These are phyloP conservation scores for Latrodectus geometricus DNA, from an alignment of 1,140 invertebrate species.

Conservation along the genomic window DNA sequence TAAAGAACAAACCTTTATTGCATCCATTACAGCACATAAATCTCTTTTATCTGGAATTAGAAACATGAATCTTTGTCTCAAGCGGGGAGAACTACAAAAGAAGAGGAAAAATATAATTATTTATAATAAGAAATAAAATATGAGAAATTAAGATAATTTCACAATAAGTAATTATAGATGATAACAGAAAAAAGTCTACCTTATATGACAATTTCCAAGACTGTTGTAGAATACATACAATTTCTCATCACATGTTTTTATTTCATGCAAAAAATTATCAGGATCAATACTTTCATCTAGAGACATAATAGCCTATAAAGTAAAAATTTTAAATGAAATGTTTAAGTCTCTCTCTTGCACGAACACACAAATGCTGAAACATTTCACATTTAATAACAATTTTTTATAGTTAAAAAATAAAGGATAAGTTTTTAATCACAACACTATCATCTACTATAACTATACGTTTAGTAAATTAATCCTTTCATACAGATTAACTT, in stretches of 20 bases:
- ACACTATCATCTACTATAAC: no score
- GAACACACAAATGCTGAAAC: no score
- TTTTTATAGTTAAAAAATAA: no score
- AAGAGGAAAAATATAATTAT: background rate
- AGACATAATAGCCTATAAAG: constrained; percentile 35
- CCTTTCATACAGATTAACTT: no score
- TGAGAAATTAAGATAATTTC: background rate
- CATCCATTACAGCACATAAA: constrained; percentile 82
- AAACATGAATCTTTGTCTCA: constrained; percentile 88
- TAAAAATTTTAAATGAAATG: background rate
- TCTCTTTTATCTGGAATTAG: constrained; percentile 78
- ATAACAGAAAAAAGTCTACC: constrained; percentile 13
- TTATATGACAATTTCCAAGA: constrained; percentile 45
- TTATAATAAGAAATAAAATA: background rate
- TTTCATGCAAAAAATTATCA: constrained; percentile 33
- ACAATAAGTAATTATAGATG: background rate
- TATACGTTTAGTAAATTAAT: no score
- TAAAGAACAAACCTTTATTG: constrained; percentile 74
- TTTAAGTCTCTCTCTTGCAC: no score
- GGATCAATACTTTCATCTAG: constrained; percentile 32
- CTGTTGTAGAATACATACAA: background rate
- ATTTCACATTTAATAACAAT: no score
- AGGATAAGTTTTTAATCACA: no score
- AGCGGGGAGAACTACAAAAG: constrained; percentile 73
- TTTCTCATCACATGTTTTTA: constrained; percentile 43